Percentiles rank a stretch among this genome's conserved stretches.
Conservation (phyloP, 2,888 invertebrate species). For the Dysmachus trigonus region DNA sequence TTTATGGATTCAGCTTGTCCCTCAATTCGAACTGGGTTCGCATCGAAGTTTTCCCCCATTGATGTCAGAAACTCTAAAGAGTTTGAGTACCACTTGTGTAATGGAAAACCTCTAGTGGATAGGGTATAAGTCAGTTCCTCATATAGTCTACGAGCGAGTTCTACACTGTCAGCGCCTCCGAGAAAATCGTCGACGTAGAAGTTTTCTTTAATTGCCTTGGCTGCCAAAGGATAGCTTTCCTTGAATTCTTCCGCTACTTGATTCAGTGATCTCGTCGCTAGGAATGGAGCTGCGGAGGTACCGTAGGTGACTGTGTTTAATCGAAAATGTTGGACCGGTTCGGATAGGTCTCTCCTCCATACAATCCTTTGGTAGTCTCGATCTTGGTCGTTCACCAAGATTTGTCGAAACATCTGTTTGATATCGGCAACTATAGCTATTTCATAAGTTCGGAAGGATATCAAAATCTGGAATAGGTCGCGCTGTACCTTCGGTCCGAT, state of each 20-base stretch:
- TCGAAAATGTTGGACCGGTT: background rate
- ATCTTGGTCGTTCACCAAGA: background rate
- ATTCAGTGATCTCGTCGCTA: no score
- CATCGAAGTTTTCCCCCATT: background rate
- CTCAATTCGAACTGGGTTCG: background rate
- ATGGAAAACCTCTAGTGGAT: background rate
- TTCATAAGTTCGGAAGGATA: background rate
- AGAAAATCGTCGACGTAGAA: background rate
- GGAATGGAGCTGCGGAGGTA: slow-evolving; percentile 12
- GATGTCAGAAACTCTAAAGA: background rate
- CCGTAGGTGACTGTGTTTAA: background rate
- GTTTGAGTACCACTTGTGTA: slow-evolving; percentile 7
- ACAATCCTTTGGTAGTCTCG: background rate
- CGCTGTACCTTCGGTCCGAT: background rate
- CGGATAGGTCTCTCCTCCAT: background rate
- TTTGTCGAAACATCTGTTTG: background rate
- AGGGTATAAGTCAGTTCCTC: background rate
- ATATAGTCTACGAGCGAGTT: background rate
- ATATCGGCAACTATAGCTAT: background rate
- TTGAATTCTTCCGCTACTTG: no score
- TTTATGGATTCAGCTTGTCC: background rate
- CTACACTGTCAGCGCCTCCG: background rate
- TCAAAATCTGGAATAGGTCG: background rate
- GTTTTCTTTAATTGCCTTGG: background rate
- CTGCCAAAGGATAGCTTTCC: background rate